Base-by-base conservation (phyloP, 2,888 invertebrate genomes). In the Callyntrura guangdongensis region DNA sequence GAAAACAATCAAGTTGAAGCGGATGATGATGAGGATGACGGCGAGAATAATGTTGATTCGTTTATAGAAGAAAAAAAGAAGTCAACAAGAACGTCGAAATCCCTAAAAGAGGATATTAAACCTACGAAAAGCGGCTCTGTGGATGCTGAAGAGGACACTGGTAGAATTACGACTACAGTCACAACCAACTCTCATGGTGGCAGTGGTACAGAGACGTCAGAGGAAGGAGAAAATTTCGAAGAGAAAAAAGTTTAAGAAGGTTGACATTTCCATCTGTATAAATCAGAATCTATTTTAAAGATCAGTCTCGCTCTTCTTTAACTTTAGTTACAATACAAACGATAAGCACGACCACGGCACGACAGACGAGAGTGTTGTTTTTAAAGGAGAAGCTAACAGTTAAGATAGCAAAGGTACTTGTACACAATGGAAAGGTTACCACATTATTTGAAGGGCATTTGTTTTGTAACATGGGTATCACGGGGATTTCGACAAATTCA, bases 21-120 rank as follows among this genome's bases (percentile, higher is more conserved):
- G 14, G 89, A 89, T n/a, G 83, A 82, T 83, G 64, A 87, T 64
- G 67, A 83, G n/a, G 61, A 89, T 36, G 87, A 67, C 11, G 61
- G 20, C 12, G 79, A 67, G 79, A 22, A 14, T 36, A 45, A 17
- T 20, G 17, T 53, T 25, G 22, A 74, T 85, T 47, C 67, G 9
- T 67, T n/a, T 14, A 36, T n/a, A 14, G 45, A 86, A 22, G 12
- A 20, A 20, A 17, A 83, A 47, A n/a, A 61, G 45, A 64, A 81
- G 14, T 17, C 81, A 36, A 56, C n/a, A 36, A 36, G 36, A 36
- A 36, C 25, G 12, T 49, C 56, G 6, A 47, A 47, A 12, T 45
- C 74, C 5, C 22, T 36, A 25, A 47, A n/a, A 56, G 56, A 14
- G 53, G 25, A 64, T 61, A 36, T 17, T 12, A 45, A 17, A 64